These are phyloP conservation scores for Drosophila micromelanica DNA, from an alignment of 1,140 invertebrate genomes.

Conservation along the genomic window DNA sequence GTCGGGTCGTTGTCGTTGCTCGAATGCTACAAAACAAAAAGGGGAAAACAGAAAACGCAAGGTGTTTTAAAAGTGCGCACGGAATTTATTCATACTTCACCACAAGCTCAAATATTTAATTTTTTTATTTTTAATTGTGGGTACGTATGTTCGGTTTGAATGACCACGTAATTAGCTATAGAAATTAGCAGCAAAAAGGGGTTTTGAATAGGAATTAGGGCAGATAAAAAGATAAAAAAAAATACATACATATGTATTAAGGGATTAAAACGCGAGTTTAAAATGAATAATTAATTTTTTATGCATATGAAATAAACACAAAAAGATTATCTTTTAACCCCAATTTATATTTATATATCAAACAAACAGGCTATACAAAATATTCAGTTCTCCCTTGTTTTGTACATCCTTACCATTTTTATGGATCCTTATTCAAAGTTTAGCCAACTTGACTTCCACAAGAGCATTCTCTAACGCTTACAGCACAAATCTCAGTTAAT, in stretches of 20 bases:
- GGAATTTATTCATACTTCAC: conserved; percentile 50
- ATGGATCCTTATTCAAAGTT: background rate
- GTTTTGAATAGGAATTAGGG: conserved; percentile 53
- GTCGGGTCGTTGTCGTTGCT: conserved; percentile 59
- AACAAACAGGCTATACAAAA: background rate
- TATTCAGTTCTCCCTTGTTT: background rate
- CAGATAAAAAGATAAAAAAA: background rate
- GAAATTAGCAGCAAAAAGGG: conserved; percentile 33
- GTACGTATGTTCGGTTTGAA: background rate
- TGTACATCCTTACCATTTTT: no score
- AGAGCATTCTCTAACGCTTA: background rate
- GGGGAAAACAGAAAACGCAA: conserved; percentile 32
- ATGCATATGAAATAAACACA: background rate
- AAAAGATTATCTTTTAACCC: background rate
- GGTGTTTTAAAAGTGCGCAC: conserved; percentile 59
- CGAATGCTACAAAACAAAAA: background rate
- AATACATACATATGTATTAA: background rate
- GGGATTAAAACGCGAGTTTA: background rate
- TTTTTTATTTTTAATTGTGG: conserved; percentile 1
- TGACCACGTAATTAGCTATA: conserved; percentile 59
- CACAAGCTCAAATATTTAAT: conserved; percentile 15
- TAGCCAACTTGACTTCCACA: conserved; percentile 5
- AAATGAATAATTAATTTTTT: conserved; percentile 6
- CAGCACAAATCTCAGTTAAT: conserved; percentile 74
- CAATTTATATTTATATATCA: no score